Evolutionary conservation across 2,797 vertebrate genomes (phyloP), one percentile per base, ranked within the genome.

Genomic region (Sparus aurata): DNA sequence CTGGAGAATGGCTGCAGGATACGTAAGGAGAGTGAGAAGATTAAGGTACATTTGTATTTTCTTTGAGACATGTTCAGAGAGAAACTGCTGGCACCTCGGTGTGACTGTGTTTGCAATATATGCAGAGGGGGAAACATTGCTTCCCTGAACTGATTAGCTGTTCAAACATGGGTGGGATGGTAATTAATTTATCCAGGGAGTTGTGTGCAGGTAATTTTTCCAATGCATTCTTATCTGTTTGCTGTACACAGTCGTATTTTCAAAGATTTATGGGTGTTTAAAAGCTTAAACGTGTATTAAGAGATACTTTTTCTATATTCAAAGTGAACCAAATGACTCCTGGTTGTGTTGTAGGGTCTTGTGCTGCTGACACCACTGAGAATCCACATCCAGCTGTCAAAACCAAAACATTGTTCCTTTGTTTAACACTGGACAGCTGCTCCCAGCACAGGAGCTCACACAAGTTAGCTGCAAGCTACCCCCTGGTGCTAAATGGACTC

Each of bases 21-120:
- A 77, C 95, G 70, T 81, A 99, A 96, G 78, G 96, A 99, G 87
- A 98, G 98, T 57, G 97, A 99, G 89, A 97, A 96, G 90, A 98
- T 99, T 87, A 97, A 97, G 98, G 98, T 99, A 97, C 74, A 10
- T 66, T 84, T 63, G 74, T 47, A 63, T 63, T 61, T 71, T 70
- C 57, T 49, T 8, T 18, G 41, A 63, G 58, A 88, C 27, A 15
- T 43, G 63, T n/a, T 16, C 46, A 55, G 20, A 73, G 25, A 69
- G 23, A 66, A 62, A 27, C 54, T 77, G 12, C 66, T 61, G 67
- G 66, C 77, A 75, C 57, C 25, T 71, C 75, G 27, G 41, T 27
- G 63, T 75, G 79, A 72, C 63, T 17, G 45, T 79, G 49, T 77
- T 84, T 73, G n/a, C 64, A 58, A 53, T 67, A 52, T 57, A 67